A percentile compares a stretch with the other conserved stretches of the same genome.
Evolutionary conservation across 2,113 vertebrate species (phyloP).

Genomic region (Nyctibius bracteatus): DNA sequence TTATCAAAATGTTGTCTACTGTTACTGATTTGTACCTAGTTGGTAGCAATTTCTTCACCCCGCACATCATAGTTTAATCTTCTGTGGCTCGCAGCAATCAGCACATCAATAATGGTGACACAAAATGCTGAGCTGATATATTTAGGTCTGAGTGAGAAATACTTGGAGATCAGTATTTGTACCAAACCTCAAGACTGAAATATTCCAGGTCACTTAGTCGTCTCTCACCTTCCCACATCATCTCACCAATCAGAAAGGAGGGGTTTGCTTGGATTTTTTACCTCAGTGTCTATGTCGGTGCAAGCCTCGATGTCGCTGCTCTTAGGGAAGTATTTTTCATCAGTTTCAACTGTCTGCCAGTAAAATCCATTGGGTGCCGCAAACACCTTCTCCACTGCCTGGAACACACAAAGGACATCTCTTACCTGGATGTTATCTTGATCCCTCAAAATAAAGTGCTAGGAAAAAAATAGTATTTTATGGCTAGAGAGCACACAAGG

Average conservation of each 20-base stretch:
- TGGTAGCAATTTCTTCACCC: conserved; percentile 13
- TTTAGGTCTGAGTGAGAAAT: conserved; percentile 21
- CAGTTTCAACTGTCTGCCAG: conserved; percentile 76
- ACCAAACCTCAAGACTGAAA: background rate
- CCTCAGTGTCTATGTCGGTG: conserved; percentile 61
- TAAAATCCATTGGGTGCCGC: conserved; percentile 67
- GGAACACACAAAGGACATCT: conserved; percentile 19
- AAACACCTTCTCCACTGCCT: conserved; percentile 71
- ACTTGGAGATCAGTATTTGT: background rate
- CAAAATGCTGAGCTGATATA: background rate
- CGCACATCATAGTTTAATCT: background rate
- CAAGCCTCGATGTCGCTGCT: conserved; percentile 27
- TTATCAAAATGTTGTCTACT: background rate
- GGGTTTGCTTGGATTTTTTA: background rate
- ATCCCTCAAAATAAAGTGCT: background rate
- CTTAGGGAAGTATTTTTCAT: conserved; percentile 59
- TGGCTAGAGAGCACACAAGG: background rate
- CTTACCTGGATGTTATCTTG: background rate
- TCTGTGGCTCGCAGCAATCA: background rate
- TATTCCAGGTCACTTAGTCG: background rate
- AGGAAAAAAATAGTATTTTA: background rate
- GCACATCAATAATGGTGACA: background rate
- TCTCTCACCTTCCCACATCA: background rate
- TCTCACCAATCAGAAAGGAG: background rate
- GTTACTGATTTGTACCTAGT: background rate